Percentiles rank a stretch among this genome's conserved stretches.
phyloP scores from a whole-genome alignment of 2,888 invertebrate genomes.

The Ochropacha duplaris region DNA sequence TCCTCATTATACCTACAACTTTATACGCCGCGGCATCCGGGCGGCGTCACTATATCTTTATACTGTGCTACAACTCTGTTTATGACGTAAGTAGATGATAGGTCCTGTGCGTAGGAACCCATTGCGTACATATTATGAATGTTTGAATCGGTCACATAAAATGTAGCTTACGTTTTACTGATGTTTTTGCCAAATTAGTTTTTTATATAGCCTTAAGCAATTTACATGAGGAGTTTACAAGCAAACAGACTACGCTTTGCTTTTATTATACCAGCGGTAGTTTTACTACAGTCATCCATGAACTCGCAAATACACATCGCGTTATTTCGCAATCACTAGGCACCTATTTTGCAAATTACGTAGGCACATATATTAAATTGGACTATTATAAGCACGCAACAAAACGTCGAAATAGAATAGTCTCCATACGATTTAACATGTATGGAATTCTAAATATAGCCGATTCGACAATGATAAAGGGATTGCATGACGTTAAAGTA shows the following conservation, averaged over 20 bases:
- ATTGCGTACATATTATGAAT: background rate
- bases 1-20: too few relatives aligned
- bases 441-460: conserved; percentile 1
- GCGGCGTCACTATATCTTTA: too few relatives aligned
- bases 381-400: background rate
- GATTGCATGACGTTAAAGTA: conserved; percentile 8
- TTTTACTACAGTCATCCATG: background rate
- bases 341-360: background rate
- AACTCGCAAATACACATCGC: background rate
- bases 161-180: background rate
- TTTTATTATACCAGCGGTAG: background rate
- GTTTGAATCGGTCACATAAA: background rate
- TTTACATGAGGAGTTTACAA: background rate
- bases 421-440: background rate
- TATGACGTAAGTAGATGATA: background rate
- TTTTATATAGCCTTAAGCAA: background rate
- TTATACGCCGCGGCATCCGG: too few relatives aligned
- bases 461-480: background rate
- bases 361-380: background rate
- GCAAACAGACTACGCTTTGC: background rate
- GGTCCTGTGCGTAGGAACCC: background rate
- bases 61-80: too few relatives aligned
- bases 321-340: background rate
- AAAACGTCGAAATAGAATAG: background rate
- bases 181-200: background rate